Conservation (phyloP, 64 coral and sea anemone genomes). For the Stichodactyla mertensii region DNA sequence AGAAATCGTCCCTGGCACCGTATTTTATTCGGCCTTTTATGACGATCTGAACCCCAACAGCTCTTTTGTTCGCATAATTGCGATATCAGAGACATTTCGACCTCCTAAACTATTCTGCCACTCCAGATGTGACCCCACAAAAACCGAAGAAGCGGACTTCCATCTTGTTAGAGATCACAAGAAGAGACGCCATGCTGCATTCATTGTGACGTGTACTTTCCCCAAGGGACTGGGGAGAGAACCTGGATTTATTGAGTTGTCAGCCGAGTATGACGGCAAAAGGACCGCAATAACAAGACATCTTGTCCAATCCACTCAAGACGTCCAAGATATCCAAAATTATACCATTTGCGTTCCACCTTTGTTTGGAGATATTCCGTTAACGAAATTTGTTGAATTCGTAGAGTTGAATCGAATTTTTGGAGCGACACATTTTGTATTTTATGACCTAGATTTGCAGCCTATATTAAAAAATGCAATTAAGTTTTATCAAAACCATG, state of each 20-base stretch:
- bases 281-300: background rate
- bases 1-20: slow-evolving; percentile 18
- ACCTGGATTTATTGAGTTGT: background rate
- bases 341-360: slow-evolving; percentile 53
- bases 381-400: slow-evolving; percentile 28
- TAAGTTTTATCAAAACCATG: slow-evolving; percentile 19
- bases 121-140: background rate
- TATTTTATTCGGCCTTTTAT: slow-evolving; percentile 43
- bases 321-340: background rate
- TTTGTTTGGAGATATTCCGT: background rate
- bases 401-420: slow-evolving; percentile 47
- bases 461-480: background rate
- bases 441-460: slow-evolving; percentile 26
- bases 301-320: background rate
- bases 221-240: slow-evolving; percentile 14
- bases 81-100: slow-evolving; percentile 22
- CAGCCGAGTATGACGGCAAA: background rate
- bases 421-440: slow-evolving; percentile 46
- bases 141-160: background rate
- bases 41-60: background rate
- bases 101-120: slow-evolving; percentile 3
- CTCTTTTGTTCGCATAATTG: slow-evolving; percentile 16
- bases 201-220: slow-evolving; percentile 5
- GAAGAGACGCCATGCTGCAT: slow-evolving; percentile 21
- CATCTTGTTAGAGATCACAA: slow-evolving; percentile 3